A percentile compares a stretch with the other conserved stretches of the same genome.
phyloP scores from a whole-genome alignment of 2,797 vertebrate species.

The Fratercula arctica region DNA sequence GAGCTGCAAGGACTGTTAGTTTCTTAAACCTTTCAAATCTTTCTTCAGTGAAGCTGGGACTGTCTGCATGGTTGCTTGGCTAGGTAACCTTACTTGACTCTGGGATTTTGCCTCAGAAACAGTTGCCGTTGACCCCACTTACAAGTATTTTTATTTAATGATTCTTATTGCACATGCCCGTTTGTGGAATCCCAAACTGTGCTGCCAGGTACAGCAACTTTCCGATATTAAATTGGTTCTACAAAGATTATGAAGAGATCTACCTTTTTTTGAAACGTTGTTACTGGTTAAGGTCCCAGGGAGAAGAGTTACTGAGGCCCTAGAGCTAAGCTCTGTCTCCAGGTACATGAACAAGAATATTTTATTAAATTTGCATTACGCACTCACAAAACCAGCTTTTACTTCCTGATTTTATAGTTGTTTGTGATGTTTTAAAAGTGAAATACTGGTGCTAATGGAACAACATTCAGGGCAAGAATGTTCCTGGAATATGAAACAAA shows the following conservation, averaged over 20 bases:
- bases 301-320: not conserved
- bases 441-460: not conserved
- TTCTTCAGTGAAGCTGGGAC: not conserved
- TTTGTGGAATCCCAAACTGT: not conserved
- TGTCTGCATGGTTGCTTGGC: not conserved
- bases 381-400: not conserved
- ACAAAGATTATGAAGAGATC: not conserved
- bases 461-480: not conserved
- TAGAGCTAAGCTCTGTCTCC: not conserved
- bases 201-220: not conserved
- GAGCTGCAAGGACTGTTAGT: not conserved
- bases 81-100: conserved; percentile 17
- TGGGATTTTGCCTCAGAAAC: not conserved
- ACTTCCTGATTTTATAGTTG: not conserved
- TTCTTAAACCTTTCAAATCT: conserved; percentile 36
- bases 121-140: not conserved
- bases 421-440: not conserved
- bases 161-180: not conserved
- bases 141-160: not conserved
- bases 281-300: not conserved
- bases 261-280: not conserved
- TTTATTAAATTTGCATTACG: not conserved
- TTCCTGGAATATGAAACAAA: not conserved
- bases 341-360: not conserved
- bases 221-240: not conserved